Percentiles rank a stretch among this genome's conserved stretches.
Conservation (phyloP, 2,797 vertebrate genomes). For the Carapus acus region DNA sequence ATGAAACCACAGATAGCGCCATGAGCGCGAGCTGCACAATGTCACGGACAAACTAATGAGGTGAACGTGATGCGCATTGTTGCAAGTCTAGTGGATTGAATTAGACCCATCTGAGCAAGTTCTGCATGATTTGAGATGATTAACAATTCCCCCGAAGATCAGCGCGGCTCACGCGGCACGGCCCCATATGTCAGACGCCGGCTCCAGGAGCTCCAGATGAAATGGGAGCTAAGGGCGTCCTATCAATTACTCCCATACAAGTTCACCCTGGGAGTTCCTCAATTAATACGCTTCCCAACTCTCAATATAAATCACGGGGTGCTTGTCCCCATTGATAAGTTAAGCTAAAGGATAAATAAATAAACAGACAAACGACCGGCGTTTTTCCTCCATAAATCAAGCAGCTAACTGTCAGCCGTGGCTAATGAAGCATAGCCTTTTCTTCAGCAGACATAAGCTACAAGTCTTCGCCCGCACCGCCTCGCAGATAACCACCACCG, state of each 20-base stretch:
- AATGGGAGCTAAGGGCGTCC: slow-evolving; percentile 27
- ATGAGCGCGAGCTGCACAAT: slow-evolving; percentile 14
- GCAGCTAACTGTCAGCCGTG: slow-evolving; percentile 44
- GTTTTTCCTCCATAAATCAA: slow-evolving; percentile 60
- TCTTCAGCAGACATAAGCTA: slow-evolving; percentile 49
- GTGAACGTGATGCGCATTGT: background rate
- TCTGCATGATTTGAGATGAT: slow-evolving; percentile 60
- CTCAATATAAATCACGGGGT: slow-evolving; percentile 45
- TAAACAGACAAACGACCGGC: slow-evolving; percentile 56
- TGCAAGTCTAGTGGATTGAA: slow-evolving; percentile 12
- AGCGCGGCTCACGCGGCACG: slow-evolving; percentile 32
- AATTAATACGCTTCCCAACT: slow-evolving; percentile 41
- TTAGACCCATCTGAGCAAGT: slow-evolving; percentile 40
- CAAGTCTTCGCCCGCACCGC: slow-evolving; percentile 20
- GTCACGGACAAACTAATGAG: background rate
- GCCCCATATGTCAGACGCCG: slow-evolving; percentile 52
- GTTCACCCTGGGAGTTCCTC: slow-evolving; percentile 26
- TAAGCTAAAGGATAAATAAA: slow-evolving; percentile 59
- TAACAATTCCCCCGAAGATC: slow-evolving; percentile 48
- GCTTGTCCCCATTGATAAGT: slow-evolving; percentile 49
- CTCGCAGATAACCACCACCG: slow-evolving; percentile 56
- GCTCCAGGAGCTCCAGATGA: slow-evolving; percentile 30
- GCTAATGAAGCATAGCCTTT: slow-evolving; percentile 61
- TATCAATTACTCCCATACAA: slow-evolving; percentile 40
- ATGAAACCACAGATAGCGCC: slow-evolving; percentile 47